Base-by-base conservation (phyloP, 2,797 vertebrate genomes). In the Eulemur coronatus region DNA sequence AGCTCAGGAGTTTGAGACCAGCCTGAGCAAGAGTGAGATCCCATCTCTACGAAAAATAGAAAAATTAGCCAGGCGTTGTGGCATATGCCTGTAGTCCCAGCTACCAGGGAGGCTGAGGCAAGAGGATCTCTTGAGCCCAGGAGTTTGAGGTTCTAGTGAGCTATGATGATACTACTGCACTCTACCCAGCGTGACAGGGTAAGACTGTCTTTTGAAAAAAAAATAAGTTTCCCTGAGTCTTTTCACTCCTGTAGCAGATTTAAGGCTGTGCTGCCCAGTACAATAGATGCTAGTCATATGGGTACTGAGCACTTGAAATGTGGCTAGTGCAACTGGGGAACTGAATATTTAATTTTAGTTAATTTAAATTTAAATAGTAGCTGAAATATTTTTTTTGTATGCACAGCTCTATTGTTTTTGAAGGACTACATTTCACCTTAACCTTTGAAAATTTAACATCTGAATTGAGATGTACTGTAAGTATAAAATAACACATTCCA, bases 401-500 rank as follows among this genome's bases (percentile, higher is more conserved):
- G 61, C 9, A 55, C 0, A 82, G 13, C 84, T 82, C 55, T 61
- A 65, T 78, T 88, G 48, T 75, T 89, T 87, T n/a, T 43, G 18
- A 86, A 94, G 63, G 35, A 52, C 46, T 76, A 17, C 11, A 61
- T 89, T 91, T 91, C 61, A 95, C 18, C 63, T 89, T 79, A 82
- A 79, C 50, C 7, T 88, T 84, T 92, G 63, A 78, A 91, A 78
- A 76, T 65, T 81, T 91, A 85, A 22, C n/a, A 11, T 81, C 48
- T 48, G 43, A 79, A 41, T 65, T 88, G 72, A 88, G 9, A 84
- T 75, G 63, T 46, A 28, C 18, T 92, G 0, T 79, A 80, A 63
- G 14, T 93, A 33, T 94, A 70, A 94, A 85, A 73, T 85, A 50
- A 26, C 30, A 92, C 26, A 81, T 88, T 78, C 95, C 72, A 91